Evolutionary conservation across 2,797 vertebrate species (phyloP), one percentile per base, ranked within the genome.

Genomic region (Poeciliopsis paucimaculata): DNA sequence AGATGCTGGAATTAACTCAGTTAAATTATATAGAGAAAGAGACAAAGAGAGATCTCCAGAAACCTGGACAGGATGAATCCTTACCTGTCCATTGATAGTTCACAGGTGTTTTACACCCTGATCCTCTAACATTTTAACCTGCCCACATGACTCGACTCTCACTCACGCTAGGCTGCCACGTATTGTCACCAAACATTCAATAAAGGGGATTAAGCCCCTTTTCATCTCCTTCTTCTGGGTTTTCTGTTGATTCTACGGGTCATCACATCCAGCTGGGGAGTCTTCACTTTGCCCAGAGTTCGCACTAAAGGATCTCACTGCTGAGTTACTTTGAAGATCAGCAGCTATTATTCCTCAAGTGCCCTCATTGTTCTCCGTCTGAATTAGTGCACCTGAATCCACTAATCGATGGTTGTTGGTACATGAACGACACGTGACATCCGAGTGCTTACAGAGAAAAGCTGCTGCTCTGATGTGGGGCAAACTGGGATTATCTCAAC

Each of bases 351-450:
- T 92, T 83, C 78, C 75, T 80, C 84, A 82, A 93, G 90, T 86
- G 77, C 93, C 91, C 88, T 81, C 88, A 93, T 91, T 93, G 91
- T 93, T 91, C 83, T 84, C 89, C 77, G 91, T 89, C 87, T 93
- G 92, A 91, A 91, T 92, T 92, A 88, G 85, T 73, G 90, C 94
- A 94, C 93, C 91, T 94, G 93, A 93, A 90, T 93, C 92, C 87
- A 88, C 90, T 90, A 91, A 94, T 90, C 89, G 80, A 92, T 85
- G 90, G 79, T 15, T 81, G 86, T 85, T 88, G 51, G 88, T 73
- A 78, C 83, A 78, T 87, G 88, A 88, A 91, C 73, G 83, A 78
- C 78, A 71, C 72, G 84, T 89, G 82, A 93, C 87, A 66, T 88
- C 79, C 81, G 84, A 90, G 88, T 82, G 89, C 82, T 79, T 75